These are phyloP conservation scores for Microcebus griseorufus DNA, from an alignment of 2,113 vertebrate genomes.

Conservation along the genomic window DNA sequence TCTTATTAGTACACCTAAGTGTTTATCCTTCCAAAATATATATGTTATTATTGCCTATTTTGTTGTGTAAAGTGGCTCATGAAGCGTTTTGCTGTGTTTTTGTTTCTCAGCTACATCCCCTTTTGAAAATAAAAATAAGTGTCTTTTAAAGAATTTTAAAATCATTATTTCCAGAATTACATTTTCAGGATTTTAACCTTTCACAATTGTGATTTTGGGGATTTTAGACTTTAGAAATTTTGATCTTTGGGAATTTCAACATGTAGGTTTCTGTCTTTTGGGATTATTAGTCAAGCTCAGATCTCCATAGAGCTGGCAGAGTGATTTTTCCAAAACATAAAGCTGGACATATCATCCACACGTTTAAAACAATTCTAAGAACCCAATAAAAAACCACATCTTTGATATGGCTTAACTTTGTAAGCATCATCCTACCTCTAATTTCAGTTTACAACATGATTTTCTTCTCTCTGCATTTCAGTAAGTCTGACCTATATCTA, in stretches of 20 bases:
- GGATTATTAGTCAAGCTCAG: neutral
- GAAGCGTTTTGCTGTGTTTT: neutral
- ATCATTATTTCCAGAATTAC: neutral
- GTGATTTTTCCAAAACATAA: neutral
- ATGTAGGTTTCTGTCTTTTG: neutral
- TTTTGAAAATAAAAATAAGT: neutral
- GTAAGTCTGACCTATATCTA: neutral
- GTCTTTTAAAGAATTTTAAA: neutral
- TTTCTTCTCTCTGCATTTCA: neutral
- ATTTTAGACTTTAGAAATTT: neutral
- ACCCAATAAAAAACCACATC: neutral
- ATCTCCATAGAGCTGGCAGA: neutral
- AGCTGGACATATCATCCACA: neutral
- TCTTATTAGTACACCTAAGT: neutral
- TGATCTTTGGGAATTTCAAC: neutral
- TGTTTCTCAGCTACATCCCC: neutral
- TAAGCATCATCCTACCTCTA: fast-evolving
- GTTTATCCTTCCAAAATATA: neutral
- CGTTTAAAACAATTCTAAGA: neutral
- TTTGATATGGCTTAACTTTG: neutral
- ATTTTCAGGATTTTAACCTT: neutral
- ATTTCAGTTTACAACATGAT: neutral
- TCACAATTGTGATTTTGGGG: neutral
- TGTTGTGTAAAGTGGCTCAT: neutral
- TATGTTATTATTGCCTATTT: neutral